Evolutionary conservation across 2,113 vertebrate species (phyloP).

Genomic region (Ophiodon elongatus): DNA sequence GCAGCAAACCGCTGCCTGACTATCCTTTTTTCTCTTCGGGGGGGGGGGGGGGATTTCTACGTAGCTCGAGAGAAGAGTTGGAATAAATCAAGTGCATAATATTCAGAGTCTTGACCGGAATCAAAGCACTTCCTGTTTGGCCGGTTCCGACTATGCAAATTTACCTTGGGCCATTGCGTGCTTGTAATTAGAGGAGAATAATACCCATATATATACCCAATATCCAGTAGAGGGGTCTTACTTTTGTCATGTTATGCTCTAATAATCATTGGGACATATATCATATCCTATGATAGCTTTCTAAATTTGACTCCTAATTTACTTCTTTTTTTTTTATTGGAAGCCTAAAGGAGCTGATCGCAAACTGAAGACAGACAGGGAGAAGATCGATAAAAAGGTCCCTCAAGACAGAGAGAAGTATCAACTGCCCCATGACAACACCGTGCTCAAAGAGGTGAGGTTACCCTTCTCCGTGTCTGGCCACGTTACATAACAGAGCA

Average conservation of each 20-base stretch:
- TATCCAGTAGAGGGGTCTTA: not conserved
- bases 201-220: too few relatives aligned
- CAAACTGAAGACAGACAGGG: slow-evolving; percentile 95
- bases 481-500: not conserved
- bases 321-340: not conserved
- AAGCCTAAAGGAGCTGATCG: slow-evolving; percentile 96
- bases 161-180: not conserved
- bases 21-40: too few relatives aligned
- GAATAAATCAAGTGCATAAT: too few relatives aligned
- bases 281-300: not conserved
- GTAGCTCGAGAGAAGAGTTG: too few relatives aligned
- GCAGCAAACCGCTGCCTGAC: too few relatives aligned
- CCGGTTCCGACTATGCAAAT: not conserved
- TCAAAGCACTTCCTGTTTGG: too few relatives aligned
- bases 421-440: slow-evolving; percentile 91
- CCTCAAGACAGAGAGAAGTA: slow-evolving; percentile 94
- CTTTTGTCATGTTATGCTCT: not conserved
- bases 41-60: too few relatives aligned
- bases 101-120: too few relatives aligned
- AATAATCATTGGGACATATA: not conserved
- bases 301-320: not conserved
- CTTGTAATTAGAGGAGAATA: not conserved
- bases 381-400: slow-evolving; percentile 94
- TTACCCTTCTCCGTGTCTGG: accelerated
- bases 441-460: slow-evolving; percentile 92